These are phyloP conservation scores for Eubasilissa splendida DNA, from an alignment of 2,888 invertebrate genomes.

Conservation along the genomic window DNA sequence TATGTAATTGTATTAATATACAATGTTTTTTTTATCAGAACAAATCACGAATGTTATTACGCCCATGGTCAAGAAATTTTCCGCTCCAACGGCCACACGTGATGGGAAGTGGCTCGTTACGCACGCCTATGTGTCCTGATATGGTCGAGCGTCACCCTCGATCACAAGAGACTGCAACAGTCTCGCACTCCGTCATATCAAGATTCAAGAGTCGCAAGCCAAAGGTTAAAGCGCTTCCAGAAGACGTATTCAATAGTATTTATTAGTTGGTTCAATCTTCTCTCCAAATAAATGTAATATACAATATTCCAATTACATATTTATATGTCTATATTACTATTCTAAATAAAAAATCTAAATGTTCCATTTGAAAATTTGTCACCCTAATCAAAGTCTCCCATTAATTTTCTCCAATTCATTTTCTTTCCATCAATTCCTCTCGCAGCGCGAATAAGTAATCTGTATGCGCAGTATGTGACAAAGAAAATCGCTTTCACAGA, in stretches of 20 bases:
- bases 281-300: too few relatives aligned
- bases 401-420: constrained; percentile 39
- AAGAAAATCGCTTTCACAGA: constrained; percentile 39
- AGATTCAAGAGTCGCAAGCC: too few relatives aligned
- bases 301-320: too few relatives aligned
- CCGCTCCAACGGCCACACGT: constrained; percentile 44
- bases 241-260: too few relatives aligned
- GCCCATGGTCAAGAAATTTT: constrained; percentile 29
- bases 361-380: background rate
- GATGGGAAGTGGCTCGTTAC: constrained; percentile 51
- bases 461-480: constrained; percentile 41
- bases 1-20: too few relatives aligned
- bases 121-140: constrained; percentile 42
- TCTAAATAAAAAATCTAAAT: too few relatives aligned
- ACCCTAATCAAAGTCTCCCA: constrained; percentile 29
- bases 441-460: constrained; percentile 37
- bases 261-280: too few relatives aligned
- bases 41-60: background rate
- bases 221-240: too few relatives aligned
- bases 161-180: background rate
- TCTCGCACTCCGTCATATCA: background rate
- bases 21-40: too few relatives aligned
- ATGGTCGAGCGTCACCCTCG: constrained; percentile 14
- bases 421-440: constrained; percentile 36
- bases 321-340: too few relatives aligned